Evolutionary conservation across 2,797 vertebrate genomes (phyloP), one percentile per base, ranked within the genome.

Genomic region (Cossypha polioptera): DNA sequence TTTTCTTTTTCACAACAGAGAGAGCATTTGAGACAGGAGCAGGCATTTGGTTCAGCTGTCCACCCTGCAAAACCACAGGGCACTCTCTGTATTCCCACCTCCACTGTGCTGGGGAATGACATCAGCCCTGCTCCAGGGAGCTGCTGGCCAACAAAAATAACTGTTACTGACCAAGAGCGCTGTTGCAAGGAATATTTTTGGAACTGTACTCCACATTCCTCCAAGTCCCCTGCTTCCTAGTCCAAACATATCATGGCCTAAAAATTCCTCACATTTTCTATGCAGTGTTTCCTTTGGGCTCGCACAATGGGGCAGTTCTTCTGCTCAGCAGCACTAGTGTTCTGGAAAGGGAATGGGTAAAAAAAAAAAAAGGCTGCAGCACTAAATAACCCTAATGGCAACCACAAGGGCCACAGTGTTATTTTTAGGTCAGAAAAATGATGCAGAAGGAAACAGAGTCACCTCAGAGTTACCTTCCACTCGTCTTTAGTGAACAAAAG

Each of bases 131-230:
- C 96, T 97, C 61, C 43, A 82, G 76, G 84, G 94, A 85, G 71
- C 74, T 73, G 81, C 57, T 17, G 5, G 96, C 97, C 97, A 98
- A 97, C 97, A 97, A 97, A 97, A 97, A 98, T 97, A 98, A 97
- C 96, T 86, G 89, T 97, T 96, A 91, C 97, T 97, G 95, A 97
- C 96, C 97, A 96, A 97, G 88, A 96, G 88, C 10, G 8, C 94
- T 96, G 92, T 94, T 95, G 96, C 97, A 97, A 86, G 90, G 96
- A 97, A 97, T 97, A 97, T 97, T 97, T 98, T 98, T 97, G 97
- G 97, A 98, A 96, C 95, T 43, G 3, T 81, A 59, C 88, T 85
- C 95, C 2, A 4, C 97, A 98, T 98, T 98, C 98, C 97, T 97
- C 80, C 1, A 5, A 97, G 97, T 97, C 97, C 96, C 97, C 83